Conservation (phyloP, 2,888 invertebrate species). For the Apoda limacodes region DNA sequence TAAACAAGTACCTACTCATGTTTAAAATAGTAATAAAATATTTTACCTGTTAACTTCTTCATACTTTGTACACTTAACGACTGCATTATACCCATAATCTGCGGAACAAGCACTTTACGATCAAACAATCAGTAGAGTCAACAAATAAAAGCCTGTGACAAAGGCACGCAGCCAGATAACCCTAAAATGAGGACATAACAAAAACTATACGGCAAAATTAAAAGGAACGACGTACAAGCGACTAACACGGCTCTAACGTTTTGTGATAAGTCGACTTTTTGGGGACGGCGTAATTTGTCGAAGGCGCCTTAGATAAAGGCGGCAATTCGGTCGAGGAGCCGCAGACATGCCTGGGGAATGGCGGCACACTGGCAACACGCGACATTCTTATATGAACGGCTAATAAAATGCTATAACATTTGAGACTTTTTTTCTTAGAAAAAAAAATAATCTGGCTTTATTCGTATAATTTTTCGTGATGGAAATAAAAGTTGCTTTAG, state of each 20-base stretch:
- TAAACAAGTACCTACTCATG: no score
- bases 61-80: no score
- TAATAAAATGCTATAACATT: no score
- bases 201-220: constrained; percentile 62
- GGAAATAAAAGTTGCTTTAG: no score
- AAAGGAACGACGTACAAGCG: constrained; percentile 60
- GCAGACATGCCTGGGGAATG: constrained; percentile 37
- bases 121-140: constrained; percentile 26
- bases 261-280: constrained; percentile 59
- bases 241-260: constrained; percentile 55
- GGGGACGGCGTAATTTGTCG: constrained; percentile 64
- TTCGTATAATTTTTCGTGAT: no score
- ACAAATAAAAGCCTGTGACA: constrained; percentile 44
- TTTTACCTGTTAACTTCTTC: no score
- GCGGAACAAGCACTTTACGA: no score
- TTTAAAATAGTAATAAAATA: no score
- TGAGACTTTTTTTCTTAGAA: no score
- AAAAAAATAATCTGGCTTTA: no score
- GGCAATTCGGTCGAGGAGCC: constrained; percentile 39
- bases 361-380: constrained; percentile 38
- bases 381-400: constrained; percentile 9
- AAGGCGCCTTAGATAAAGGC: constrained; percentile 66
- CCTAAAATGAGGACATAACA: constrained; percentile 53
- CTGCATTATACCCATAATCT: no score
- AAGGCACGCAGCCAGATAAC: constrained; percentile 52